Evolutionary conservation across 2,888 invertebrate genomes (phyloP).

Genomic region (Cataglyphis livida): DNA sequence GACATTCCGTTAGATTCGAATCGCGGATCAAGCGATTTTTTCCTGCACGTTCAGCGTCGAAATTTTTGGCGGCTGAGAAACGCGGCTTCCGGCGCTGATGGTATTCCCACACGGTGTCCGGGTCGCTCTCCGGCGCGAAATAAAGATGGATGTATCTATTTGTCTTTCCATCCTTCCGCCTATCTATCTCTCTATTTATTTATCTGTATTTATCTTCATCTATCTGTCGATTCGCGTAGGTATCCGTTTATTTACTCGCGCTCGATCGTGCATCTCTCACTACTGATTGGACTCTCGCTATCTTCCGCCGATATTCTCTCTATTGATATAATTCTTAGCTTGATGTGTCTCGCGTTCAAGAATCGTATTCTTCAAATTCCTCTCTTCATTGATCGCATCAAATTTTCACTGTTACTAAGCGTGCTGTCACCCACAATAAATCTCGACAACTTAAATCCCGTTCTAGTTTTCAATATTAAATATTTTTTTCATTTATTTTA

Average conservation of each 20-base stretch:
- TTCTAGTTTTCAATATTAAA: not conserved
- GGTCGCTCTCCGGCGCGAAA: slow-evolving; percentile 20
- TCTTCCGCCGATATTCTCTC: not conserved
- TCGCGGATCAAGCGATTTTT: slow-evolving; percentile 1
- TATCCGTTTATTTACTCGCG: slow-evolving; percentile 41
- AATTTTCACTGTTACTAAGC: not conserved
- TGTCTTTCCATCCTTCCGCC: slow-evolving; percentile 44
- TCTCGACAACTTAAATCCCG: not conserved
- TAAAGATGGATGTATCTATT: slow-evolving; percentile 55
- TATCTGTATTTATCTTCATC: slow-evolving; percentile 55
- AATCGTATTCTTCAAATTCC: not conserved
- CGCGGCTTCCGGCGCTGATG: slow-evolving; percentile 40
- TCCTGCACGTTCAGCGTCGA: slow-evolving; percentile 4
- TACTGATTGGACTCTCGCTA: slow-evolving; percentile 27
- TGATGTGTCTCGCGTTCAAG: not conserved
- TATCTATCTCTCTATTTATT: slow-evolving; percentile 53
- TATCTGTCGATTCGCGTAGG: slow-evolving; percentile 32
- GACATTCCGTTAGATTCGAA: not conserved
- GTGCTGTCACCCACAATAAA: not conserved
- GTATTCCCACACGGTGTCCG: slow-evolving; percentile 43
- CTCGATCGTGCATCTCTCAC: slow-evolving; percentile 38
- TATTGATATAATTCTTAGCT: not conserved
- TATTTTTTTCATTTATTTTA: not conserved
- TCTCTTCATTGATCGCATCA: not conserved
- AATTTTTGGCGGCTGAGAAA: slow-evolving; percentile 38